These are phyloP conservation scores for Cerceris ruficornis DNA, from an alignment of 2,888 invertebrate genomes.

Conservation along the genomic window DNA sequence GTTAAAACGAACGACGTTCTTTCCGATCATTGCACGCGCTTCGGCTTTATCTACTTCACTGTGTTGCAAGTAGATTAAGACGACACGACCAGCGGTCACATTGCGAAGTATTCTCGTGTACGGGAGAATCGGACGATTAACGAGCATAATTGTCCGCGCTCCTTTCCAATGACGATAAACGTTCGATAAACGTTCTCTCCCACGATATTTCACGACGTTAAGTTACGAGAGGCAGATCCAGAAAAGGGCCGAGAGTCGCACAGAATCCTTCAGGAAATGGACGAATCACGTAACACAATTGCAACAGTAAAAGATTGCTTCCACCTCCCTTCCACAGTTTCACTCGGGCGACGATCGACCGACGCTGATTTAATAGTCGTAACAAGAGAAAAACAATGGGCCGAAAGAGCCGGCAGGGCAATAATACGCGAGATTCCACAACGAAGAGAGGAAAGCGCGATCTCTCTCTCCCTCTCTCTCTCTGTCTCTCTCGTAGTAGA, in stretches of 20 bases:
- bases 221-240: too few relatives aligned
- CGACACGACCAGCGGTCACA: too few relatives aligned
- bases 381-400: conserved; percentile 25
- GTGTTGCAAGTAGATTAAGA: too few relatives aligned
- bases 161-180: too few relatives aligned
- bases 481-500: background rate
- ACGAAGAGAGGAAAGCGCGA: background rate
- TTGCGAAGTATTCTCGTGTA: too few relatives aligned
- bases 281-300: conserved; percentile 12
- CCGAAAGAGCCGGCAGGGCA: background rate
- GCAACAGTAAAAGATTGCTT: conserved; percentile 42
- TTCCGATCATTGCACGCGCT: too few relatives aligned
- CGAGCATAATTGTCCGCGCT: too few relatives aligned
- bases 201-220: background rate
- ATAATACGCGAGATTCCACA: conserved; percentile 8
- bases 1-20: too few relatives aligned
- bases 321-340: conserved; percentile 26
- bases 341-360: conserved; percentile 40
- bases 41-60: too few relatives aligned
- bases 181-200: background rate
- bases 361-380: conserved; percentile 35
- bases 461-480: background rate
- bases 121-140: too few relatives aligned
- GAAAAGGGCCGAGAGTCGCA: too few relatives aligned
- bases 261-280: background rate